Evolutionary conservation across 1,140 invertebrate species (phyloP).

Genomic region (Hetaerina americana): DNA sequence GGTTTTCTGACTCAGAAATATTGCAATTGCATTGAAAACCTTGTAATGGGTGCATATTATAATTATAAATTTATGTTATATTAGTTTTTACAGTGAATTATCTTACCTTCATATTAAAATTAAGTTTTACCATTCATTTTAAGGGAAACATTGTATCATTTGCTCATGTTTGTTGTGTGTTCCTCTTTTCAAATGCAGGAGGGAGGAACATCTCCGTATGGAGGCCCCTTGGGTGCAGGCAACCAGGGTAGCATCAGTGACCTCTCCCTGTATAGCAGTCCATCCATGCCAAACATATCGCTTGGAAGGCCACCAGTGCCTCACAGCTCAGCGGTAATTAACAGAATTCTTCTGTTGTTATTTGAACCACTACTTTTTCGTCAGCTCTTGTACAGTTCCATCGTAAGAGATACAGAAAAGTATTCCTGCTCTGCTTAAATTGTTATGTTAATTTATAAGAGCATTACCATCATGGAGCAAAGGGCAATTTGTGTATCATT

Average conservation of each 20-base stretch:
- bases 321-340: constrained; percentile 17
- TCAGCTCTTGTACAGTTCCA: too few relatives aligned
- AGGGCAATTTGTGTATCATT: too few relatives aligned
- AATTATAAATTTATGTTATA: too few relatives aligned
- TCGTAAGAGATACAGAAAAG: too few relatives aligned
- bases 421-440: too few relatives aligned
- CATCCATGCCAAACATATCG: constrained; percentile 92
- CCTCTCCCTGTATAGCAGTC: constrained; percentile 76
- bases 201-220: constrained; percentile 38
- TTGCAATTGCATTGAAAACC: too few relatives aligned
- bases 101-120: neutral
- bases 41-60: too few relatives aligned
- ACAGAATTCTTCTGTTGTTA: too few relatives aligned
- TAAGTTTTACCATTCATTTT: neutral
- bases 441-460: too few relatives aligned
- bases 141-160: neutral
- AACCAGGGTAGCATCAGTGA: constrained; percentile 44
- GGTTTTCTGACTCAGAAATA: too few relatives aligned
- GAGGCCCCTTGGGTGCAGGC: constrained; percentile 31
- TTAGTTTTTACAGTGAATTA: neutral
- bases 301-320: constrained; percentile 63
- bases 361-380: too few relatives aligned
- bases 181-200: constrained; percentile 29
- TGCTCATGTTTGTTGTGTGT: neutral
- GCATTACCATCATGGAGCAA: too few relatives aligned